Base-by-base conservation (phyloP, 2,797 vertebrate genomes). In the Chrysocyon brachyurus region DNA sequence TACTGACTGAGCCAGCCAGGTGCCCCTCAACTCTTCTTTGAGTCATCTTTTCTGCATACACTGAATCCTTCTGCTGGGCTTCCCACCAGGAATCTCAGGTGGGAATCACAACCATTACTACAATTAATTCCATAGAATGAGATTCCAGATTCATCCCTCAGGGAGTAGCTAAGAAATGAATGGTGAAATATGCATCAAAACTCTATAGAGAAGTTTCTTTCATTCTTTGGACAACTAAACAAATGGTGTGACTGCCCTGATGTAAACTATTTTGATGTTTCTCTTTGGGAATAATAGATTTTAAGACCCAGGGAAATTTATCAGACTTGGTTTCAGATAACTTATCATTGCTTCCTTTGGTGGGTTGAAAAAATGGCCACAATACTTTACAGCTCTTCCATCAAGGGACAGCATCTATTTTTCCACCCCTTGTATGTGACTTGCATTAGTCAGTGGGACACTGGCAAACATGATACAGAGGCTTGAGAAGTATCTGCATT, bases 91-190 rank as follows among this genome's bases (percentile, higher is more conserved):
- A 66, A 90, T 61, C 61, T 90, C 84, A 88, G 64, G 15, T 63
- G 59, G 87, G 24, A 95, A 96, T 92, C 56, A 70, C 59, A 95
- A 57, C 26, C 64, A 59, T 94, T 87, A 85, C 70, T 77, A 83
- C 1, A 14, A n/a, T 79, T 68, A 95, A 90, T 70, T 49, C 31
- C 64, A 68, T 17, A 14, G 36, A 91, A 93, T 46, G 46, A 94
- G 16, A 92, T 95, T 33, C 11, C 46, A 87, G 61, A 68, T 54
- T 68, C 57, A 49, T 79, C n/a, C 61, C 70, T 73, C 16, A 54
- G 40, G 28, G 22, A 28, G 52, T 52, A 68, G 40, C 36, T 73
- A 91, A 88, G n/a, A 95, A 87, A 82, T 28, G 22, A 49, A 70
- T 40, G 52, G 40, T 59, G 70, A 92, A 79, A 84, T 54, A 97